Evolutionary conservation across 2,797 vertebrate species (phyloP).

Genomic region (Alauda arvensis): DNA sequence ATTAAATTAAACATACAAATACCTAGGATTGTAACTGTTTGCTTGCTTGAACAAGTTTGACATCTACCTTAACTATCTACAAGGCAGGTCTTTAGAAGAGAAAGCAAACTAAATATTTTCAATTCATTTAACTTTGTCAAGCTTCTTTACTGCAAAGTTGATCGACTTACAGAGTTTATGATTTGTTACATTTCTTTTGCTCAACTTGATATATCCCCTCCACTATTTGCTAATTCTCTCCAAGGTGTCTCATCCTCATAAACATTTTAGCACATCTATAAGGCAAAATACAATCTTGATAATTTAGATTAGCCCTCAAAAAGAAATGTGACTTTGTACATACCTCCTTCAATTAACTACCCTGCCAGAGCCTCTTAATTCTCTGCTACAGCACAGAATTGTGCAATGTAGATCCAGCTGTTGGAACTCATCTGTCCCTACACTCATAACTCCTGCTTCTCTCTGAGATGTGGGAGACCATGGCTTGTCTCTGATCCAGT

Average conservation of each 20-base stretch:
- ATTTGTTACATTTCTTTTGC: neutral
- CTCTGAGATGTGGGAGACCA: neutral
- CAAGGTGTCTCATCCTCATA: neutral
- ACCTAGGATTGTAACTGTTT: neutral
- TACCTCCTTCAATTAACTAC: neutral
- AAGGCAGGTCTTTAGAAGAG: neutral
- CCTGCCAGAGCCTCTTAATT: neutral
- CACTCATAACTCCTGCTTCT: neutral
- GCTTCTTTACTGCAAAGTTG: neutral
- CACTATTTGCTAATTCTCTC: neutral
- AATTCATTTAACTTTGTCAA: neutral
- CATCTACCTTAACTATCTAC: neutral
- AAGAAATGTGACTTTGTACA: neutral
- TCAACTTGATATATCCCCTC: neutral
- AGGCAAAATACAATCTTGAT: neutral
- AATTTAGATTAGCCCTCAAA: neutral
- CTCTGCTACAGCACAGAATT: neutral
- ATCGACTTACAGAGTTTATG: neutral
- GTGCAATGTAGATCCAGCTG: neutral
- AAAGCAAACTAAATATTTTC: neutral
- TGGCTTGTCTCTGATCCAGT: neutral
- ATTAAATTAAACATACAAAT: neutral
- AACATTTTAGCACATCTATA: neutral
- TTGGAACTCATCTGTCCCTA: neutral
- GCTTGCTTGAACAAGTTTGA: neutral